Evolutionary conservation across 2,113 vertebrate genomes (phyloP), one percentile per base, ranked within the genome.

Genomic region (Tachysurus fulvidraco): DNA sequence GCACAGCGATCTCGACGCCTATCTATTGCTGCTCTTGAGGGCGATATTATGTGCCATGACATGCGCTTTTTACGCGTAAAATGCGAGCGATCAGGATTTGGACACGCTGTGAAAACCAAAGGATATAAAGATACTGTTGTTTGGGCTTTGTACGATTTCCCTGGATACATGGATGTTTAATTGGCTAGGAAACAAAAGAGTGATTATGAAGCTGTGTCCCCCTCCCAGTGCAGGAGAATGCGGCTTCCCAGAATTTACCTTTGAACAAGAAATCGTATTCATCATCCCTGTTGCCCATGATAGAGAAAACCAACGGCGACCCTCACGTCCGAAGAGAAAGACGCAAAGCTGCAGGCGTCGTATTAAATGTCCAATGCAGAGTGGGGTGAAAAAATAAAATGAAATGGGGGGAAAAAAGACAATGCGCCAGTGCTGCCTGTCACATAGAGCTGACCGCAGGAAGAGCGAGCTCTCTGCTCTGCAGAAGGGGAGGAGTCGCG

Each of bases 221-320:
- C 59, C 76, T 50, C 77, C 77, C 81, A 82, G 73, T 87, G 74
- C 83, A 80, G 87, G 89, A 90, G 86, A 89, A 93, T 91, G 91
- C 91, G 91, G 91, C 92, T 89, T 92, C 92, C 85, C 80, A 52
- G 65, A 76, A 86, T 89, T 94, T 94, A 96, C 95, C 95, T 96
- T 96, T 96, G 93, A 96, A 96, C 92, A 96, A 95, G 93, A 95
- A 96, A 95, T 96, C 95, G 93, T 96, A 96, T 89, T 96, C 95
- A 93, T 96, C 95, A 92, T 96, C 95, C 93, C 95, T 93, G 95
- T 95, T 96, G 93, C 94, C 95, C 95, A 96, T 96, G 94, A 93
- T 95, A 88, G 91, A 93, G 92, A 93, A 93, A 91, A 93, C 91
- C 92, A 55, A 87, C 91, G 92, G 91, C 93, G 82, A 91, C 88